Conservation (phyloP, 2,797 vertebrate species). For the Gambusia yucatana region DNA sequence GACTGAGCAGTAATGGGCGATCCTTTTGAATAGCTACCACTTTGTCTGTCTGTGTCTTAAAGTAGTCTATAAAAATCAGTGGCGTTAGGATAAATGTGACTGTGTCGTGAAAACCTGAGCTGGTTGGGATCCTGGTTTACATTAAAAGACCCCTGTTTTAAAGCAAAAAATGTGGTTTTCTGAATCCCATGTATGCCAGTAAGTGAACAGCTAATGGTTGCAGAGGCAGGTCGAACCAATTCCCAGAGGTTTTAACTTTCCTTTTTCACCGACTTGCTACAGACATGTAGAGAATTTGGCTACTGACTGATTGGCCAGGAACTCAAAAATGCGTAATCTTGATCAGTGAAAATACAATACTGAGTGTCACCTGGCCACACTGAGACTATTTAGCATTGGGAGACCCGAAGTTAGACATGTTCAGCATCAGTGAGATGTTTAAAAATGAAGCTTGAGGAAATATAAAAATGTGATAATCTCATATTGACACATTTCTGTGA, state of each 20-base stretch:
- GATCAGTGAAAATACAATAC: background rate
- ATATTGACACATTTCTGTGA: background rate
- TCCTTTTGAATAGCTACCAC: slow-evolving; percentile 6
- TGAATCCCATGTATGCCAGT: background rate
- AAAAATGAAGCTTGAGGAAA: background rate
- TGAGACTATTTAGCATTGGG: background rate
- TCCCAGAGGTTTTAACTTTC: background rate
- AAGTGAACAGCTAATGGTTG: background rate
- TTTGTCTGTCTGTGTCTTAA: background rate
- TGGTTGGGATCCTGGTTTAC: background rate
- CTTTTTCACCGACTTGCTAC: background rate
- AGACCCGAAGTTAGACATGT: background rate
- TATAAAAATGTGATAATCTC: background rate
- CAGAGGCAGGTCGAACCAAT: background rate
- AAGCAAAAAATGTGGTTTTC: background rate
- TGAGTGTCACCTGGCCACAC: background rate
- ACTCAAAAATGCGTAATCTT: background rate
- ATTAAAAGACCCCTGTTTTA: too few species aligned
- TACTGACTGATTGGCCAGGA: background rate
- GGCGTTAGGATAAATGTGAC: background rate
- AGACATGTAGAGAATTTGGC: background rate
- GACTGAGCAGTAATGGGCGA: background rate
- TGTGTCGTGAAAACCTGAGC: slow-evolving; percentile 13
- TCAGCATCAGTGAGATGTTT: background rate
- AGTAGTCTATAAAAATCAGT: slow-evolving; percentile 17